Percentiles rank a stretch among this genome's conserved stretches.
Conservation (phyloP, 2,888 invertebrate genomes). For the Heliconius sara region DNA sequence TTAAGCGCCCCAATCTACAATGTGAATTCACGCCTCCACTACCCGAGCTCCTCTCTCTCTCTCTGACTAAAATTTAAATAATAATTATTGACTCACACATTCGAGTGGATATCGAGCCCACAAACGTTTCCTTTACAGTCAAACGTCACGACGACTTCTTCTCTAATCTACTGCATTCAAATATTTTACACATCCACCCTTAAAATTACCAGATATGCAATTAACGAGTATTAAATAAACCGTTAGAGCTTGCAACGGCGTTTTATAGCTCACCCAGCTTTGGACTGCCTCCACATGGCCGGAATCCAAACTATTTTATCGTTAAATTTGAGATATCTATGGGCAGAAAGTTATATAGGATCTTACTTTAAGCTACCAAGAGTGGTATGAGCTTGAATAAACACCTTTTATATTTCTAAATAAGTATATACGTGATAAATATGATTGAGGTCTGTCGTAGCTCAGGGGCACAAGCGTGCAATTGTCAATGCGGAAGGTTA, state of each 20-base stretch:
- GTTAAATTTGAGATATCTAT: conserved; percentile 42
- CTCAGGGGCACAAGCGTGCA: no score
- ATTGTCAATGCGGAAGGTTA: no score
- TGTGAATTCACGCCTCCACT: no score
- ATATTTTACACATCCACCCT: neutral
- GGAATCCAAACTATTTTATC: conserved; percentile 43
- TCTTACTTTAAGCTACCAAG: conserved; percentile 23
- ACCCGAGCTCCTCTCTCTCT: no score
- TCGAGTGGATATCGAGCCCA: neutral
- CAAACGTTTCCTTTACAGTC: neutral
- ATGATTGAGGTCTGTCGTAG: neutral
- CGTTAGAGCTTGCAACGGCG: conserved; percentile 28
- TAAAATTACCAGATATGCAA: neutral
- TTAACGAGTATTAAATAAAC: conserved; percentile 27
- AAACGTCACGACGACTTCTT: neutral
- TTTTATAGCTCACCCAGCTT: conserved; percentile 39
- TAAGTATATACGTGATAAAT: neutral
- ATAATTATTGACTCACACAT: no score
- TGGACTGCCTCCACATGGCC: conserved; percentile 43
- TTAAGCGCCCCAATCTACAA: no score
- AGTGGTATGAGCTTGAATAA: neutral
- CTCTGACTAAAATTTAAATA: no score
- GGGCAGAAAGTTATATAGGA: conserved; percentile 31
- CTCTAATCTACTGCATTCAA: neutral
- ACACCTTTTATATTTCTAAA: neutral